phyloP scores from a whole-genome alignment of 2,888 invertebrate genomes.

The Catonia carolina region DNA sequence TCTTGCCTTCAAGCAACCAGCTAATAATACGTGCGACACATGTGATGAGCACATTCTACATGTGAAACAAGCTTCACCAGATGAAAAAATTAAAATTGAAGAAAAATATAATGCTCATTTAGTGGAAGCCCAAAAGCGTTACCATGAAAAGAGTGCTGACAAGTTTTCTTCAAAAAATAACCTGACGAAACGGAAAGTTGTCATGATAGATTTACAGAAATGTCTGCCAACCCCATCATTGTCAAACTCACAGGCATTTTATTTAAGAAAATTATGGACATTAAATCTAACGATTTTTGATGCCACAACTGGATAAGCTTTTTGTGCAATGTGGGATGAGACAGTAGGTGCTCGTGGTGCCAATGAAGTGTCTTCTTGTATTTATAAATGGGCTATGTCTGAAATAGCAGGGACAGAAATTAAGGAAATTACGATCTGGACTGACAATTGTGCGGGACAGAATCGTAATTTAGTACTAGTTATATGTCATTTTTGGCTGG shows the following conservation, averaged over 20 bases:
- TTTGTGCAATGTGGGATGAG: conserved; percentile 8
- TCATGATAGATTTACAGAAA: conserved; percentile 8
- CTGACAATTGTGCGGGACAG: conserved; percentile 28
- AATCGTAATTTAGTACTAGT: conserved; percentile 17
- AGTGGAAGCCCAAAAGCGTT: neutral
- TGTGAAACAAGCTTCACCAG: no score
- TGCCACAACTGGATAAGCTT: neutral
- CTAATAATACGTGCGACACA: conserved; percentile 20
- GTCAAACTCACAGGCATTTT: conserved; percentile 9
- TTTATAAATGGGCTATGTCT: conserved; percentile 12
- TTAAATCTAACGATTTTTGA: conserved; percentile 4
- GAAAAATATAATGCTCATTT: neutral
- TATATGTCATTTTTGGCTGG: conserved; percentile 18
- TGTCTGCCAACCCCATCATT: conserved; percentile 1
- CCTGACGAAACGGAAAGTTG: neutral
- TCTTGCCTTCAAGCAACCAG: conserved; percentile 20
- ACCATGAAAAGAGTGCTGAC: neutral
- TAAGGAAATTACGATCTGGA: conserved; percentile 27
- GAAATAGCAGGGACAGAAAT: neutral
- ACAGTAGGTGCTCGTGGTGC: conserved; percentile 14
- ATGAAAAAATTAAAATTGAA: neutral
- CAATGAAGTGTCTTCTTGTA: conserved; percentile 12
- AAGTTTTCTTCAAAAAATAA: conserved; percentile 2
- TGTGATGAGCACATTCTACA: no score
- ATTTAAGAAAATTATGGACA: conserved; percentile 7